Evolutionary conservation across 1,140 invertebrate species (phyloP).

Genomic region (Heliconius hermathena): DNA sequence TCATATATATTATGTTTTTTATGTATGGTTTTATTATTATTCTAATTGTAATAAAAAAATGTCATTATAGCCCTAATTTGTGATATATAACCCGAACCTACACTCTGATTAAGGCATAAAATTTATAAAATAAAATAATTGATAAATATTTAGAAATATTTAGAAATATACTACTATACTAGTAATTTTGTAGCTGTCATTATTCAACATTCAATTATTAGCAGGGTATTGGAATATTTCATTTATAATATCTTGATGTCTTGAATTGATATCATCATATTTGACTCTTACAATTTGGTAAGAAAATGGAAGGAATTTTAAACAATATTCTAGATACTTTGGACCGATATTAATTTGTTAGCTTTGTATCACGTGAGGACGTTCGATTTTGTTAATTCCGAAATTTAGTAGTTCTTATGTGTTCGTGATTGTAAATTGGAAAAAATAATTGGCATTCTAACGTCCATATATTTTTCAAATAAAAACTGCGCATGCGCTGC

Average conservation of each 20-base stretch:
- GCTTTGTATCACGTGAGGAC: neutral
- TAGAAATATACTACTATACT: neutral
- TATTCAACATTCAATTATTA: neutral
- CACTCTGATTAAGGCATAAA: slow-evolving; percentile 1
- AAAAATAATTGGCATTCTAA: neutral
- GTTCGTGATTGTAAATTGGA: neutral
- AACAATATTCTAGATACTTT: neutral
- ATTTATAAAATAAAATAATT: slow-evolving; percentile 1
- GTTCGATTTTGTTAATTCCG: neutral
- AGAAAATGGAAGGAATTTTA: neutral
- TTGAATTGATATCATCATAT: neutral
- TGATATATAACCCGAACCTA: neutral
- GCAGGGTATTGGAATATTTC: neutral
- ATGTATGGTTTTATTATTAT: too few relatives aligned
- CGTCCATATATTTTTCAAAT: neutral
- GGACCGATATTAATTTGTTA: neutral
- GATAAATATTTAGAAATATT: neutral
- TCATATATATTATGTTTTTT: too few relatives aligned
- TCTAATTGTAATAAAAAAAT: too few relatives aligned
- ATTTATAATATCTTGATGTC: neutral
- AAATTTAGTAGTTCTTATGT: neutral
- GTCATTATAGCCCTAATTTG: too few relatives aligned
- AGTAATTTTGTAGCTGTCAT: neutral
- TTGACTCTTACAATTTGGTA: neutral
- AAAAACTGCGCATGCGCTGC: neutral